phyloP scores from a whole-genome alignment of 2,888 invertebrate species.

The Dexiosoma caninum region DNA sequence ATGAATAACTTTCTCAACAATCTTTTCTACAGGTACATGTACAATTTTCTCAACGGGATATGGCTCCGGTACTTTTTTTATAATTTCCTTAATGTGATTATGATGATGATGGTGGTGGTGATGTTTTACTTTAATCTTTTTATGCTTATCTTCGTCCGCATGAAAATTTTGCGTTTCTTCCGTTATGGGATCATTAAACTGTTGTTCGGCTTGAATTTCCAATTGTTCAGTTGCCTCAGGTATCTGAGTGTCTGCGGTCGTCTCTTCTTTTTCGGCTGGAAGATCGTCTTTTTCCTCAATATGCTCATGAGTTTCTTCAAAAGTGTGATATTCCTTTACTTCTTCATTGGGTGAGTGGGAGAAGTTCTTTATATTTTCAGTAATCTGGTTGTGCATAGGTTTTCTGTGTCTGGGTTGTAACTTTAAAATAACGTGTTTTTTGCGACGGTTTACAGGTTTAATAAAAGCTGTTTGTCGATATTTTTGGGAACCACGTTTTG shows the following conservation, averaged over 20 bases:
- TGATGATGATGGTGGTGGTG: conserved; percentile 84
- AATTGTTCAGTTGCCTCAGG: conserved; percentile 66
- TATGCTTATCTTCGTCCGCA: conserved; percentile 58
- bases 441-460: conserved; percentile 67
- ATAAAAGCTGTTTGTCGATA: conserved; percentile 66
- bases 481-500: conserved; percentile 69
- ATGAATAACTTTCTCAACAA: conserved; percentile 78
- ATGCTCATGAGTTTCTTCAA: conserved; percentile 75
- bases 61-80: conserved; percentile 80
- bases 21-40: conserved; percentile 78
- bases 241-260: conserved; percentile 38
- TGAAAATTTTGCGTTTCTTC: conserved; percentile 57
- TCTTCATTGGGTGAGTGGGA: conserved; percentile 40
- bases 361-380: conserved; percentile 25
- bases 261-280: conserved; percentile 6
- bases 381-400: conserved; percentile 47
- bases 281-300: conserved; percentile 65
- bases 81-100: conserved; percentile 81
- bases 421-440: conserved; percentile 62
- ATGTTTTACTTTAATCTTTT: conserved; percentile 78
- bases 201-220: conserved; percentile 64
- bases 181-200: conserved; percentile 60
- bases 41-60: conserved; percentile 79
- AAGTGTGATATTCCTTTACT: conserved; percentile 72
- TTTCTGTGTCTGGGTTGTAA: conserved; percentile 62